Percentiles rank a stretch among this genome's conserved stretches.
Conservation (phyloP, 92 coral and sea anemone species). For the Scolanthus callimorphus region DNA sequence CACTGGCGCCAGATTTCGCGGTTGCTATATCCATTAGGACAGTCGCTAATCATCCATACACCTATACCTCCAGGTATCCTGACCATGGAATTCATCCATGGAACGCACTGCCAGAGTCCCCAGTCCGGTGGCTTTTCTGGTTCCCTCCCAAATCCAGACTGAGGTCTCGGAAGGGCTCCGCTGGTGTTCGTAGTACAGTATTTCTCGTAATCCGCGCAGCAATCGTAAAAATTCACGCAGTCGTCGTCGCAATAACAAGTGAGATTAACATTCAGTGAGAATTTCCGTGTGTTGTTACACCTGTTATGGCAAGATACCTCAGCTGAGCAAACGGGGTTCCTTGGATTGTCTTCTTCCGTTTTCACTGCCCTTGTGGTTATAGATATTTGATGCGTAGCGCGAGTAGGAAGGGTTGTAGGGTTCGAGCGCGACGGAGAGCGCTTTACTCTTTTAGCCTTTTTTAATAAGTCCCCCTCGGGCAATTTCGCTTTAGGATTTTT, state of each 20-base stretch:
- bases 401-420: too few species aligned
- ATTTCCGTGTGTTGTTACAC: slow-evolving; percentile 1
- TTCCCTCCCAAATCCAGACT: background rate
- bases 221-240: slow-evolving; percentile 22
- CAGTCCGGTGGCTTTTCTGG: slow-evolving; percentile 2
- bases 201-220: slow-evolving; percentile 21
- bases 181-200: slow-evolving; percentile 2
- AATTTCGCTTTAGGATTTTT: too few species aligned
- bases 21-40: slow-evolving; percentile 20
- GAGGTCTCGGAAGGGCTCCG: background rate
- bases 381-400: too few species aligned
- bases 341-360: background rate
- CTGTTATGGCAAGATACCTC: slow-evolving; percentile 15
- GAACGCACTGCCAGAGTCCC: background rate
- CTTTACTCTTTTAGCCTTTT: too few species aligned
- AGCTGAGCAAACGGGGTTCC: background rate
- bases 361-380: too few species aligned
- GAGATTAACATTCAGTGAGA: background rate
- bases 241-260: slow-evolving; percentile 26
- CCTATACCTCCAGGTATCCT: background rate
- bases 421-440: too few species aligned
- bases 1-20: slow-evolving; percentile 14
- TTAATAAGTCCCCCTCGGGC: too few species aligned
- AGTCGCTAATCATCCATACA: slow-evolving; percentile 42
- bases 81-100: background rate